Evolutionary conservation across 1,140 invertebrate species (phyloP).

Genomic region (Chlorops oryzae): DNA sequence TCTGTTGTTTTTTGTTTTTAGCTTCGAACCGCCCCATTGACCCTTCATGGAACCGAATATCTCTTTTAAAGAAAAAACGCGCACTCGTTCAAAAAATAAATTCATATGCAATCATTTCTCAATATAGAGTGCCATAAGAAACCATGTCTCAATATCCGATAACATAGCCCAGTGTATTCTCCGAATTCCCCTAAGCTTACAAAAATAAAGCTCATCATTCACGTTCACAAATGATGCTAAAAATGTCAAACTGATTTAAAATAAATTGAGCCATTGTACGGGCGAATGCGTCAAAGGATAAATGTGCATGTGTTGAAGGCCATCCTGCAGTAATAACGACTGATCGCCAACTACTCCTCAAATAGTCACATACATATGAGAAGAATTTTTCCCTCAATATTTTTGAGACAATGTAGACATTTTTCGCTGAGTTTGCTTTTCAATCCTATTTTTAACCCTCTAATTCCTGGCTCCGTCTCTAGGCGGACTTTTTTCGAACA

Average conservation of each 20-base stretch:
- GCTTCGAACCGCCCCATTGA: neutral
- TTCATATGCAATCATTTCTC: neutral
- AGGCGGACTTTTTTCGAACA: no score
- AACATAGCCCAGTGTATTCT: no score
- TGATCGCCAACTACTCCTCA: no score
- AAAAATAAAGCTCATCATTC: neutral
- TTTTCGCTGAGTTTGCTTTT: no score
- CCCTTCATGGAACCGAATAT: neutral
- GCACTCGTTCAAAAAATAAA: neutral
- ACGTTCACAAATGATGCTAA: neutral
- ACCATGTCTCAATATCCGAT: neutral
- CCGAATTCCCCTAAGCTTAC: no score
- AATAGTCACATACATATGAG: no score
- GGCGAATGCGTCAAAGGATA: neutral
- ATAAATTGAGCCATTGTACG: neutral
- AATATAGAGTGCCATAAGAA: neutral
- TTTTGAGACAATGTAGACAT: no score
- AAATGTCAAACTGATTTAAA: neutral
- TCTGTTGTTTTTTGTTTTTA: neutral
- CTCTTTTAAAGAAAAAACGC: neutral
- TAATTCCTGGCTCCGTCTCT: no score
- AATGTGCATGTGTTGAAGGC: no score
- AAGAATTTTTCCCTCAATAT: no score
- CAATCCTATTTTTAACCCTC: no score
- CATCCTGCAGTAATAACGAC: no score